Base-by-base conservation (phyloP, 2,113 vertebrate species). In the Coryphaenoides rupestris region DNA sequence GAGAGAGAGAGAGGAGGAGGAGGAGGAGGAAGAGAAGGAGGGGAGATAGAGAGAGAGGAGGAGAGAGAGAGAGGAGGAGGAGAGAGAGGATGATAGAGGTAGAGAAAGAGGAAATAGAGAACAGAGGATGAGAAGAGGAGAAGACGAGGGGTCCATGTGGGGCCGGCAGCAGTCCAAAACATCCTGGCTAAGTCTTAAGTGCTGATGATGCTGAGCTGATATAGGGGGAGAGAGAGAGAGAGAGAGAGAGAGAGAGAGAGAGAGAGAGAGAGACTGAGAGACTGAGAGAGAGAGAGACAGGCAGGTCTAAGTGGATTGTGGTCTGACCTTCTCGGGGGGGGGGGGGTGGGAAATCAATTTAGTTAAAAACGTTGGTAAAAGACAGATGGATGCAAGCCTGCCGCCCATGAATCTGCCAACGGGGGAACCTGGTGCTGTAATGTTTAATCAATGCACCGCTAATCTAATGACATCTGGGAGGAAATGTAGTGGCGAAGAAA, bases 281-380 rank as follows among this genome's bases (percentile, higher is more conserved):
- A 21, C 15, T 23, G 24, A 59, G 17, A 10, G 2, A 12, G 55
- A 19, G 52, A 54, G 7, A 45, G 24, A 19, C 13, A 1, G 33
- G 33, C 33, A 24, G 33, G 28, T 19, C 21, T 75, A n/a, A 67
- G 62, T 75, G 1, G 2, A 60, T 57, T 47, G 19, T 28, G n/a
- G 4, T n/a, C 4, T 57, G 55, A 61, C 58, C 47, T 63, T 60
- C 9, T 22, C 33, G 1, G 2, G 21, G 53, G 16, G 16, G 21
- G 45, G 26, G 1, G 2, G 21, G 53, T 12, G 16, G 21, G 45
- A 40, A 58, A 59, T 49, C 52, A 21, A 58, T 76, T 0, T 15
- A 17, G 45, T 65, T 74, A 68, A 76, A 70, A 74, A 66, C 55
- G 65, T 59, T 62, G 15, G 68, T 69, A 19, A 62, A 53, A 19